phyloP scores from a whole-genome alignment of 2,113 vertebrate species.

The Axis porcinus region DNA sequence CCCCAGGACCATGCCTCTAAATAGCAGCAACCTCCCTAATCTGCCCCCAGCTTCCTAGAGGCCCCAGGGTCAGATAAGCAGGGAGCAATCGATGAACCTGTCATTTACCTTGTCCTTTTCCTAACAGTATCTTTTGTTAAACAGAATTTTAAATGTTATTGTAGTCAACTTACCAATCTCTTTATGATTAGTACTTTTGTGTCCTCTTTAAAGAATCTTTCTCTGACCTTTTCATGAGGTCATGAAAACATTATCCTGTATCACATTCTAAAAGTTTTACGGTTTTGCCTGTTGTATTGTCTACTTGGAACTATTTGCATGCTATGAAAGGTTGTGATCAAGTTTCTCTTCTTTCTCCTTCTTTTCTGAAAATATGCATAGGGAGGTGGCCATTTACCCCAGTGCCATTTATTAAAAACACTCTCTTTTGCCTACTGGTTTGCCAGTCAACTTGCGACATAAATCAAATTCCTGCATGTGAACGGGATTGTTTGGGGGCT shows the following conservation, averaged over 20 bases:
- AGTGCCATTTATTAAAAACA: background rate
- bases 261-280: background rate
- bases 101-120: background rate
- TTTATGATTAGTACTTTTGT: background rate
- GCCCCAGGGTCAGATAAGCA: background rate
- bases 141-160: background rate
- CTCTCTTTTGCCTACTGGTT: background rate
- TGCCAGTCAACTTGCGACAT: background rate
- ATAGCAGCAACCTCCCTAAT: background rate
- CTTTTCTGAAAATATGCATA: background rate
- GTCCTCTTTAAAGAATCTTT: background rate
- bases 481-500: background rate
- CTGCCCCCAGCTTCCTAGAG: background rate
- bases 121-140: background rate
- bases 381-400: background rate
- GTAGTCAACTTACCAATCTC: background rate
- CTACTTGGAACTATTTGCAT: background rate
- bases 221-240: background rate
- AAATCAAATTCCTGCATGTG: background rate
- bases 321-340: background rate
- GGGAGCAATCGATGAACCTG: background rate
- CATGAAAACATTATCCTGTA: background rate
- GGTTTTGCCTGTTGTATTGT: background rate
- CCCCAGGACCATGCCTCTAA: background rate
- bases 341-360: background rate